Base-by-base conservation (phyloP, 2,888 invertebrate species). In the Hartigia nigra region DNA sequence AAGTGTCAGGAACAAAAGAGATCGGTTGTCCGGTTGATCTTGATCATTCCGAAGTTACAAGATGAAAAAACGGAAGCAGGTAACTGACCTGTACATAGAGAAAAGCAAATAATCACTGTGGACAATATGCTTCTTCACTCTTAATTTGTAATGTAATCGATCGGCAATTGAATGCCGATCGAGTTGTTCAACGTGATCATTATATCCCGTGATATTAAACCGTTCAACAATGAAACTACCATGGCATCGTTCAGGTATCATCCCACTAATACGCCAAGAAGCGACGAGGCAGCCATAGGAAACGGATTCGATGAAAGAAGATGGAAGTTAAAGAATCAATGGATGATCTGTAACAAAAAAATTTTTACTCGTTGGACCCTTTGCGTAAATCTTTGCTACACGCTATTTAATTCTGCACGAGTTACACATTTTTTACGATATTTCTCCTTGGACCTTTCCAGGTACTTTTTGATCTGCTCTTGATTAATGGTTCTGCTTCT, bases 201-300 rank as follows among this genome's bases (percentile, higher is more conserved):
- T 55, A 55, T 55, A 72, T 31, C n/a, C 34, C 36, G 12, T 23
- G 37, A 72, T 82, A 83, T 81, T 85, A 86, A 80, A 88, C 87
- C 89, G 87, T 89, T 72, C 72, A 32, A 87, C 86, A 88, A 87
- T 81, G 82, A 87, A 89, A 87, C 85, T 85, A 86, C 88, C 89
- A 87, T 89, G 88, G 88, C 89, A 89, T 87, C 87, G 85, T 85
- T 81, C 82, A 83, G 83, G 84, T 84, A 87, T 86, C 14, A 31
- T 88, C 89, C 86, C 87, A 88, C 88, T 87, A 87, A 84, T 83
- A 31, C 72, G 31, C 11, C 32, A 12, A 32, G 72, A 72, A 72
- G 31, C 31, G 31, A 72, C 72, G 12, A 32, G 31, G 0, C 31
- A 72, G 31, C 72, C 72, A 72, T 72, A 31, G 72, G 31, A 31